These are phyloP conservation scores for Scarus forsteni DNA, from an alignment of 2,797 vertebrate genomes.

Conservation along the genomic window DNA sequence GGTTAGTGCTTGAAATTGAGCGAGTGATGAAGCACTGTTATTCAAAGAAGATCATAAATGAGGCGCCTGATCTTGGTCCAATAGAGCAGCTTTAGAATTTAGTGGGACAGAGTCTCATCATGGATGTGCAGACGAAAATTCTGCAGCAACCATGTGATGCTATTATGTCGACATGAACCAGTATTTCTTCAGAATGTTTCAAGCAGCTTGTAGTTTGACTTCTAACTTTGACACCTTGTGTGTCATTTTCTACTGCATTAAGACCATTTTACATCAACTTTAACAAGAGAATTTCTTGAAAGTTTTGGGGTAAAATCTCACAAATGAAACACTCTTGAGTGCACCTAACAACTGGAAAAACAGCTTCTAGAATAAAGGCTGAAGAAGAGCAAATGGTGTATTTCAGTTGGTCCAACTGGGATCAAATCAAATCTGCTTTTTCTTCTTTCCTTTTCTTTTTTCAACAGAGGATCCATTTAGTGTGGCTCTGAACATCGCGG, in stretches of 20 bases:
- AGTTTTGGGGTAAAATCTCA: constrained; percentile 64
- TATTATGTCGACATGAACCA: too few relatives aligned
- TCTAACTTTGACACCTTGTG: too few relatives aligned
- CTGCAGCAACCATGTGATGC: too few relatives aligned
- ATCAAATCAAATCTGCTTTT: constrained; percentile 69
- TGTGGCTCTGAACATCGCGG: constrained; percentile 65
- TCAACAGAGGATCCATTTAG: constrained; percentile 82
- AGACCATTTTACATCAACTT: neutral
- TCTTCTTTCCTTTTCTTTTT: constrained; percentile 21
- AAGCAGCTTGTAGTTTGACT: too few relatives aligned
- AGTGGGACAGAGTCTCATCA: too few relatives aligned
- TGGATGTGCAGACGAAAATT: too few relatives aligned
- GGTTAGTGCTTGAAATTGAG: too few relatives aligned
- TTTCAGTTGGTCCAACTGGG: constrained; percentile 59
- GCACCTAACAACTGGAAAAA: constrained; percentile 42
- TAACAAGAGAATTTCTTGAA: constrained; percentile 29
- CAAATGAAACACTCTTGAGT: constrained; percentile 53
- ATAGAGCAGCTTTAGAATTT: too few relatives aligned
- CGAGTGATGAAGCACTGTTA: too few relatives aligned
- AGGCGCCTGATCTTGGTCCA: too few relatives aligned
- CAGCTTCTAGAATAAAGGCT: constrained; percentile 24
- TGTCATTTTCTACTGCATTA: neutral
- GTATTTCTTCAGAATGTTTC: too few relatives aligned
- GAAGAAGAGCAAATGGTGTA: constrained; percentile 13
- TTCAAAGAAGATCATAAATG: too few relatives aligned